These are phyloP conservation scores for Chaenodraco wilsoni DNA, from an alignment of 2,797 vertebrate genomes.

Conservation along the genomic window DNA sequence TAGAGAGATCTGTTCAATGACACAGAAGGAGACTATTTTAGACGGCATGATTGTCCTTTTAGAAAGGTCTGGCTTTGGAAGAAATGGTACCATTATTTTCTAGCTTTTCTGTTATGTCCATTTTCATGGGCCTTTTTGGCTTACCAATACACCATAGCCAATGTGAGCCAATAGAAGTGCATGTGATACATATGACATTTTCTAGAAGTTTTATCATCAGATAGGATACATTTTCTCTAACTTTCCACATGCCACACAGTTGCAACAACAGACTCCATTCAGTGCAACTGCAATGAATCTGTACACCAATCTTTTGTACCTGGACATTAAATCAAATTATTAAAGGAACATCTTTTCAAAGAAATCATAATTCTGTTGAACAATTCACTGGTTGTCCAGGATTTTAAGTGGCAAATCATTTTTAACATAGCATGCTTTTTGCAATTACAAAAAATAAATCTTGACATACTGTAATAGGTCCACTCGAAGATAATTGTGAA, in stretches of 20 bases:
- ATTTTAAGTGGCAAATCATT: background rate
- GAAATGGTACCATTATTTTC: background rate
- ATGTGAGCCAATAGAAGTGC: background rate
- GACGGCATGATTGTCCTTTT: background rate
- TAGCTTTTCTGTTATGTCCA: background rate
- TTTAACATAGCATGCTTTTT: background rate
- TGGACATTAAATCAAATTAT: background rate
- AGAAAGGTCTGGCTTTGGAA: background rate
- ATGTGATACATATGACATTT: too few relatives aligned
- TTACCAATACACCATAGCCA: background rate
- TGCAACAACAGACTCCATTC: background rate
- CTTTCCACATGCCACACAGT: background rate
- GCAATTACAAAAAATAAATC: background rate
- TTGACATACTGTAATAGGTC: background rate
- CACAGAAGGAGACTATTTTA: background rate
- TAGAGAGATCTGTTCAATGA: background rate
- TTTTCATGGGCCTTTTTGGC: background rate
- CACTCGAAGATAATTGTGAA: slow-evolving; percentile 35
- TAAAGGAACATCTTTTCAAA: slow-evolving; percentile 1
- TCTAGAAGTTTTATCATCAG: background rate
- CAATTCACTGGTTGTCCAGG: background rate
- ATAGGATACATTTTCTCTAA: background rate
- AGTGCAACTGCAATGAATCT: background rate
- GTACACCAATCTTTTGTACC: background rate
- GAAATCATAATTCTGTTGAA: background rate